Evolutionary conservation across 2,888 invertebrate species (phyloP), one percentile per base, ranked within the genome.

Genomic region (Sesia apiformis): DNA sequence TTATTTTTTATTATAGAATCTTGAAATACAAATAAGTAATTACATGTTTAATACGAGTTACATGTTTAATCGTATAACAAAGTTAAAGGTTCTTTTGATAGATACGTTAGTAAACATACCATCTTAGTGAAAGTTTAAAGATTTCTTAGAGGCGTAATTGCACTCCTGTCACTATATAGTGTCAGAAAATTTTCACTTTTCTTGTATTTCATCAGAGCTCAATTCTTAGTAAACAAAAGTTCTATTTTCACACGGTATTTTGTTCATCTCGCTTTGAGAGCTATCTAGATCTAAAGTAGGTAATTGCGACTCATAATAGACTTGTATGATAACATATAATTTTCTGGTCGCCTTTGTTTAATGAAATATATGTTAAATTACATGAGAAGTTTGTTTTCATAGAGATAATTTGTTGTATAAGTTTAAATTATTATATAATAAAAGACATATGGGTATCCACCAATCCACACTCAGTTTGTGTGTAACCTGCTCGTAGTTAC

Each of bases 111-210:
- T 23, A 23, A 23, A 23, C 23, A 23, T 23, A 23, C 23, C 23
- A 23, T 23, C 23, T 1, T 8, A 8, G 46, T 8, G 46, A 46
- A 46, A 46, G 46, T 46, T n/a, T 46, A 5, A 46, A 46, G 7
- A 43, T 43, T n/a, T 43, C 43, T 43, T 43, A 43, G n/a, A 43
- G 8, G 43, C 43, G 8, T 55, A 62, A 68, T 64, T 62, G 63
- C 59, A 63, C 49, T 60, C 60, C 56, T 58, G 62, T 58, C 58
- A 59, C 55, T 46, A 55, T 55, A 55, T 43, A 52, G 49, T 41
- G 56, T 43, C 56, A 58, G 57, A 57, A 59, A 62, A 63, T 4
- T 69, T 74, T 72, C 74, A 77, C 77, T 74, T 76, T 75, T 75
- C 74, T 69, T 73, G 62, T 63, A 68, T 65, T 74, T 61, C 61